These are phyloP conservation scores for Poecilobothrus nobilitatus DNA, from an alignment of 2,888 invertebrate species.

Conservation along the genomic window DNA sequence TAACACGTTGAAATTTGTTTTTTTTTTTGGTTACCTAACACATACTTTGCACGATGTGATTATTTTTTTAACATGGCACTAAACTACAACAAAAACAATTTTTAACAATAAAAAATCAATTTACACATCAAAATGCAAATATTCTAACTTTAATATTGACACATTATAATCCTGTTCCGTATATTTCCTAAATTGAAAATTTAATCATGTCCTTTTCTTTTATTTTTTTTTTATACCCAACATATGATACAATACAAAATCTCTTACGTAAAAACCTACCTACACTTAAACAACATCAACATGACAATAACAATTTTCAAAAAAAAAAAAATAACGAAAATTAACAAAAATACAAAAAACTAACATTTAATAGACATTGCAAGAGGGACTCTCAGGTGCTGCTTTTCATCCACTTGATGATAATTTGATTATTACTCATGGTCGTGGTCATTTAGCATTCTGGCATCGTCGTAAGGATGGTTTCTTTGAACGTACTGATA, in stretches of 20 bases:
- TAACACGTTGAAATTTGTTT: neutral
- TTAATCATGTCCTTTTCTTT: neutral
- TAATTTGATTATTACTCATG: conserved; percentile 82
- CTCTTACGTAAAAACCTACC: too few species aligned
- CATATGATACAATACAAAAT: too few species aligned
- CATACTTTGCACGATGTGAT: neutral
- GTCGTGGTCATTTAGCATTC: conserved; percentile 83
- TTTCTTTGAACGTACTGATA: conserved; percentile 81
- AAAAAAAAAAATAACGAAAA: neutral
- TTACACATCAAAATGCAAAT: conserved; percentile 1
- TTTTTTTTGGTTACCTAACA: too few species aligned
- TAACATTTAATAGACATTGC: conserved; percentile 58
- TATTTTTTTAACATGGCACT: neutral
- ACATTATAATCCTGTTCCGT: neutral
- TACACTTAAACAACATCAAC: too few species aligned
- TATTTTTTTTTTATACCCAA: too few species aligned
- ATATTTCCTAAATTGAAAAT: neutral
- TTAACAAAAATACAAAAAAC: too few species aligned
- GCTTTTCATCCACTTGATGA: conserved; percentile 88
- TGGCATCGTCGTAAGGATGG: conserved; percentile 89
- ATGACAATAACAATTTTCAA: neutral
- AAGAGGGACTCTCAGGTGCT: conserved; percentile 80
- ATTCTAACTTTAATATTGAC: neutral
- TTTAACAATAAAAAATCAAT: neutral
- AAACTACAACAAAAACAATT: neutral